A percentile compares a stretch with the other conserved stretches of the same genome.
These are phyloP conservation scores for Gulo gulo DNA, from an alignment of 2,113 vertebrate species.

Conservation along the genomic window DNA sequence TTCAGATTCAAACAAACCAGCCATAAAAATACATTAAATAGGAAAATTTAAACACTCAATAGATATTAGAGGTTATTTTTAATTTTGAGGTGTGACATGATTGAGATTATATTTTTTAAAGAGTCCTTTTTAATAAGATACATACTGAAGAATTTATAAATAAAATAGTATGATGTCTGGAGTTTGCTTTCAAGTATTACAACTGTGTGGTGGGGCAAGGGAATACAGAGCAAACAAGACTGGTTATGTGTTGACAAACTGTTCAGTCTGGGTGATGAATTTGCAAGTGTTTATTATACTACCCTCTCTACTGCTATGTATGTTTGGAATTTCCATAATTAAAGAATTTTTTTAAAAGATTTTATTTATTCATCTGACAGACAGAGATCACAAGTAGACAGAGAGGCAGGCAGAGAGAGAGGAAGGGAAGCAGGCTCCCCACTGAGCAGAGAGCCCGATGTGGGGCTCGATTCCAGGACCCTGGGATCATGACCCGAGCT, in stretches of 20 bases:
- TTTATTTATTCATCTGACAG: no score
- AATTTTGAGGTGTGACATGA: neutral
- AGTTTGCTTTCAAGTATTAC: constrained; percentile 24
- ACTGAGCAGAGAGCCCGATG: no score
- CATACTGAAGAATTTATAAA: neutral
- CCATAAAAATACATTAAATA: neutral
- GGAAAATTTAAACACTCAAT: neutral
- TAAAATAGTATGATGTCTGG: neutral
- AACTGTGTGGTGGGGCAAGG: neutral
- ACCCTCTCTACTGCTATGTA: neutral
- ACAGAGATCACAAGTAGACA: no score
- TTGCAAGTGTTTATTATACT: neutral
- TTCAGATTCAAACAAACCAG: neutral
- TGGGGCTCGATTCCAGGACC: no score
- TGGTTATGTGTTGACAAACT: neutral
- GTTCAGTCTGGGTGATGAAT: neutral
- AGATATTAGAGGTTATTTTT: neutral
- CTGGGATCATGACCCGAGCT: no score
- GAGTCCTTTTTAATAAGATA: neutral
- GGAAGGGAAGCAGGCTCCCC: no score
- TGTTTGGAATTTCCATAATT: neutral
- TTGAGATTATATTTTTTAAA: neutral
- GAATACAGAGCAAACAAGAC: neutral
- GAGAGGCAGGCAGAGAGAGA: no score
- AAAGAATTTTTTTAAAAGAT: neutral